Conservation (phyloP, 2,797 vertebrate genomes). For the Paedocypris micromegethes region DNA sequence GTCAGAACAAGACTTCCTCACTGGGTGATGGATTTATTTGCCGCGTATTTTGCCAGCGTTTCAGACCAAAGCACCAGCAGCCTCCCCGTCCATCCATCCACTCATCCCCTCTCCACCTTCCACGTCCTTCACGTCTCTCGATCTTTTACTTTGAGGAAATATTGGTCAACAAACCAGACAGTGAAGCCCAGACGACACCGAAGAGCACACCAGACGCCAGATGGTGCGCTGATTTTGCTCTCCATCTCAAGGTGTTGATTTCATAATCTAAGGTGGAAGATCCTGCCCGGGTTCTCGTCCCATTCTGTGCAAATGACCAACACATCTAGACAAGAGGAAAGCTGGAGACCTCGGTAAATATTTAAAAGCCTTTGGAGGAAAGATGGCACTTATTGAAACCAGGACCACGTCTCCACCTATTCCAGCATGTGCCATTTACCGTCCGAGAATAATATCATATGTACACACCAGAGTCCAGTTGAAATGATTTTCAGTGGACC, state of each 20-base stretch:
- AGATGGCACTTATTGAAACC: too few species aligned
- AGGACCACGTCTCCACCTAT: too few species aligned
- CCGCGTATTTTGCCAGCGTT: constrained; percentile 56
- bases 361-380: too few species aligned
- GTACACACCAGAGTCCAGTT: too few species aligned
- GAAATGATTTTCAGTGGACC: too few species aligned
- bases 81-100: constrained; percentile 3
- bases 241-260: constrained; percentile 71
- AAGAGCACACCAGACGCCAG: constrained; percentile 70
- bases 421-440: too few species aligned
- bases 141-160: constrained; percentile 62
- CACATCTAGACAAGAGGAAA: constrained; percentile 38
- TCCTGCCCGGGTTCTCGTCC: constrained; percentile 46
- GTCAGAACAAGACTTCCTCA: constrained; percentile 68
- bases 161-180: constrained; percentile 65
- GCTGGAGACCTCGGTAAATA: neutral
- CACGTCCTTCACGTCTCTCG: constrained; percentile 59
- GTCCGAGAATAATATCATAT: too few species aligned
- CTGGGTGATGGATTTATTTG: constrained; percentile 68
- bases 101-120: neutral
- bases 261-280: constrained; percentile 72
- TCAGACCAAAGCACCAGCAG: constrained; percentile 53
- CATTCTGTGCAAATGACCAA: constrained; percentile 19
- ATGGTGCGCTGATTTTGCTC: constrained; percentile 71
- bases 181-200: constrained; percentile 55